A percentile compares a stretch with the other conserved stretches of the same genome.
phyloP scores from a whole-genome alignment of 2,888 invertebrate species.

The Tetheella fluctuosa region DNA sequence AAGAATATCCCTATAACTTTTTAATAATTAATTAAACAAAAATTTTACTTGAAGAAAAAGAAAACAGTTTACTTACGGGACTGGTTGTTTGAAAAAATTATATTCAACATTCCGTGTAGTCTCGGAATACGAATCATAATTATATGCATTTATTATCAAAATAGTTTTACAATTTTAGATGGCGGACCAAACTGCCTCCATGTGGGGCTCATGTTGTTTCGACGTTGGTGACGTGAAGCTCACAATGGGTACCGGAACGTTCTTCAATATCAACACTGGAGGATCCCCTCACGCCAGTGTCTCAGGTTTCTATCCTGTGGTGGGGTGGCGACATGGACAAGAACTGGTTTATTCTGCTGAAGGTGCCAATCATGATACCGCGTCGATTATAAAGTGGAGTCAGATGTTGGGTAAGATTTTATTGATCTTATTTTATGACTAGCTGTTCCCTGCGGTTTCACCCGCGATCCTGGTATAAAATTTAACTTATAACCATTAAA shows the following conservation, averaged over 20 bases:
- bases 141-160: neutral
- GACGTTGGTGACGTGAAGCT: constrained; percentile 91
- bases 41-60: too few relatives aligned
- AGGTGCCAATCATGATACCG: constrained; percentile 94
- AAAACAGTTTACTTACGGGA: too few relatives aligned
- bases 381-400: constrained; percentile 94
- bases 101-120: too few relatives aligned
- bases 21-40: too few relatives aligned
- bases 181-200: constrained; percentile 95
- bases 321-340: constrained; percentile 89
- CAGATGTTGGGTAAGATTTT: constrained; percentile 85
- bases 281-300: constrained; percentile 90
- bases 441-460: too few relatives aligned
- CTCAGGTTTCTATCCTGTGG: constrained; percentile 94
- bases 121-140: too few relatives aligned
- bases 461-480: too few relatives aligned
- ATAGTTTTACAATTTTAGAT: constrained; percentile 78
- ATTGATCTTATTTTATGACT: neutral
- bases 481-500: too few relatives aligned
- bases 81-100: too few relatives aligned
- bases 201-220: constrained; percentile 94
- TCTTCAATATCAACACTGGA: constrained; percentile 93
- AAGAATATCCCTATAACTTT: too few relatives aligned
- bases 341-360: constrained; percentile 90
- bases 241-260: constrained; percentile 96